These are phyloP conservation scores for Diachasma alloeum DNA, from an alignment of 1,140 invertebrate species.

Conservation along the genomic window DNA sequence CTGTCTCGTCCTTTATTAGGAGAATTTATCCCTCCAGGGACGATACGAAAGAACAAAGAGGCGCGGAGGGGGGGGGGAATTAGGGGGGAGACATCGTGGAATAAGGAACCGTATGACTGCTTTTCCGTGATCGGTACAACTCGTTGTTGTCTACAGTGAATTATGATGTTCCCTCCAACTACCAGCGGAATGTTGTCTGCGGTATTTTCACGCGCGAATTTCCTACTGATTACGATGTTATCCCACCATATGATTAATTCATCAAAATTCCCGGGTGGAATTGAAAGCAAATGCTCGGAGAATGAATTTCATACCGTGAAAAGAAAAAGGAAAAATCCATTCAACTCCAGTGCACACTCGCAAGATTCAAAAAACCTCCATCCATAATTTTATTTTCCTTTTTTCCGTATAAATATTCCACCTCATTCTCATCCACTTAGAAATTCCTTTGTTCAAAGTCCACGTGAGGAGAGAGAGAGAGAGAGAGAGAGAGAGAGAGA, in stretches of 20 bases:
- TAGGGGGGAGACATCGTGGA: neutral
- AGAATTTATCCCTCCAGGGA: neutral
- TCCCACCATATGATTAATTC: neutral
- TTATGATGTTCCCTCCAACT: neutral
- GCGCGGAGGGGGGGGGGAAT: neutral
- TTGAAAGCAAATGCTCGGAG: neutral
- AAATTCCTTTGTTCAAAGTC: constrained; percentile 4
- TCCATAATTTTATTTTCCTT: neutral
- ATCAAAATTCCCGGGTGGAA: neutral
- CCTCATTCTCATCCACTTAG: neutral
- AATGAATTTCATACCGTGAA: neutral
- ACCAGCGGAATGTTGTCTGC: neutral
- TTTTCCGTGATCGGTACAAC: neutral
- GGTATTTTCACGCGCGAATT: neutral
- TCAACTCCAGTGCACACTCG: neutral
- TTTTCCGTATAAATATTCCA: neutral
- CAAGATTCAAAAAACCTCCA: neutral
- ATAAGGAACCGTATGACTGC: neutral
- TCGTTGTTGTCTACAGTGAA: neutral
- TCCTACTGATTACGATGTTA: neutral
- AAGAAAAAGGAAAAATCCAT: neutral
- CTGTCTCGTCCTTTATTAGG: neutral
- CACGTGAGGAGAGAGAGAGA: neutral
- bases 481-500: neutral
- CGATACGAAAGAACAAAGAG: neutral